Percentiles rank a stretch among this genome's conserved stretches.
Evolutionary conservation across 1,140 invertebrate genomes (phyloP).

Genomic region (Neodiprion virginianus): DNA sequence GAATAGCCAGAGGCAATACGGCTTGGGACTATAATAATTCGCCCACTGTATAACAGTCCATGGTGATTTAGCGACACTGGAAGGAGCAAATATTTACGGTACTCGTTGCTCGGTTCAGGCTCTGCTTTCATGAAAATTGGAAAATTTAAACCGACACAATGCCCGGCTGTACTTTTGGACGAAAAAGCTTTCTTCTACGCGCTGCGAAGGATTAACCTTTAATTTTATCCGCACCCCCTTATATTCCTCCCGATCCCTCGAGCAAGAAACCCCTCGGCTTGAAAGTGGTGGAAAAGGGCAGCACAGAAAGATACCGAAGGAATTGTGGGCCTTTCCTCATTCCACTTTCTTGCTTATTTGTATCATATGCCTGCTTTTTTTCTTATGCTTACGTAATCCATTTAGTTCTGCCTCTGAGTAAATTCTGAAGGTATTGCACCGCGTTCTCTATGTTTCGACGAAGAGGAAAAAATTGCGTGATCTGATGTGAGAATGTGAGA

Average conservation of each 20-base stretch:
- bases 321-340: background rate
- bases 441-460: too few relatives aligned
- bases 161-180: constrained; percentile 27
- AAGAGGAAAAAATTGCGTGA: too few relatives aligned
- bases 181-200: constrained; percentile 29
- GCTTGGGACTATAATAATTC: too few relatives aligned
- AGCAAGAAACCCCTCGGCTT: constrained; percentile 36
- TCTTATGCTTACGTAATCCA: too few relatives aligned
- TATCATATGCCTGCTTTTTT: too few relatives aligned
- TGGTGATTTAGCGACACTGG: constrained; percentile 39
- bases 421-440: too few relatives aligned
- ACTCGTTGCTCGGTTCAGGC: background rate
- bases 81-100: constrained; percentile 58
- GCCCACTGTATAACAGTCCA: too few relatives aligned
- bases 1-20: too few relatives aligned
- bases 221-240: constrained; percentile 52
- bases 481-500: too few relatives aligned
- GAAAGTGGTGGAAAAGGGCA: constrained; percentile 10
- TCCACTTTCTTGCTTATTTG: too few relatives aligned
- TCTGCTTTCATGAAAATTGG: constrained; percentile 1
- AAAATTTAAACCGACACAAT: constrained; percentile 20
- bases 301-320: background rate
- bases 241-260: too few relatives aligned
- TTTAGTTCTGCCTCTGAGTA: too few relatives aligned
- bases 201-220: constrained; percentile 59